Conservation (phyloP, 2,113 vertebrate species). For the Pygoscelis adeliae region DNA sequence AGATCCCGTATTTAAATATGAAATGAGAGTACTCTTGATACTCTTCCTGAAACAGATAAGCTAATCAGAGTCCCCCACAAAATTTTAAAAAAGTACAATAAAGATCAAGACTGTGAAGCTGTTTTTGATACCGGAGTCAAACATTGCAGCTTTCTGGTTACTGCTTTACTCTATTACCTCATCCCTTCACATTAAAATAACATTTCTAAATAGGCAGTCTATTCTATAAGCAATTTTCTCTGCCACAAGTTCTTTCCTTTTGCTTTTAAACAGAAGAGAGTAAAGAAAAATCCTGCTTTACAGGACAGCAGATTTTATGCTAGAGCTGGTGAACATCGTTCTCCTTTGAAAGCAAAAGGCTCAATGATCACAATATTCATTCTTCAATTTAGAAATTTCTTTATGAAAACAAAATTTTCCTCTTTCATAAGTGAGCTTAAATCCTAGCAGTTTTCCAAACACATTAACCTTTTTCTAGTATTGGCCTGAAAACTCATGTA, state of each 20-base stretch:
- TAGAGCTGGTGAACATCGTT: neutral
- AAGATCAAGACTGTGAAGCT: neutral
- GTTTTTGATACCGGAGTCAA: neutral
- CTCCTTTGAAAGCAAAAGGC: neutral
- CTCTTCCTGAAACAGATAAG: conserved; percentile 50
- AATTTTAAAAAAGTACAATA: neutral
- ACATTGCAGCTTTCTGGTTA: neutral
- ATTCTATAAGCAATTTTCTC: neutral
- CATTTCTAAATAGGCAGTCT: neutral
- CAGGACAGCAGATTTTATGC: neutral
- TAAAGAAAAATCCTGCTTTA: neutral
- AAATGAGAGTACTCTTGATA: conserved; percentile 46
- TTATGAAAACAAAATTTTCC: neutral
- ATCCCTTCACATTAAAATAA: neutral
- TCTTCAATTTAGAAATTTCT: neutral
- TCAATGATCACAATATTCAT: neutral
- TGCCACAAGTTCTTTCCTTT: neutral
- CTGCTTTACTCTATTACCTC: neutral
- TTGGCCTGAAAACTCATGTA: neutral
- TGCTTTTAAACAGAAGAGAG: neutral
- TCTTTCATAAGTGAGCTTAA: neutral
- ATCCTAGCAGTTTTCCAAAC: neutral
- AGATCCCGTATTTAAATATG: conserved; percentile 57
- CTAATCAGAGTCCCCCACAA: conserved; percentile 1
- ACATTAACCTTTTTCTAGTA: neutral